Evolutionary conservation across 2,888 invertebrate genomes (phyloP), one percentile per base, ranked within the genome.

Genomic region (Andricus quercusramuli): DNA sequence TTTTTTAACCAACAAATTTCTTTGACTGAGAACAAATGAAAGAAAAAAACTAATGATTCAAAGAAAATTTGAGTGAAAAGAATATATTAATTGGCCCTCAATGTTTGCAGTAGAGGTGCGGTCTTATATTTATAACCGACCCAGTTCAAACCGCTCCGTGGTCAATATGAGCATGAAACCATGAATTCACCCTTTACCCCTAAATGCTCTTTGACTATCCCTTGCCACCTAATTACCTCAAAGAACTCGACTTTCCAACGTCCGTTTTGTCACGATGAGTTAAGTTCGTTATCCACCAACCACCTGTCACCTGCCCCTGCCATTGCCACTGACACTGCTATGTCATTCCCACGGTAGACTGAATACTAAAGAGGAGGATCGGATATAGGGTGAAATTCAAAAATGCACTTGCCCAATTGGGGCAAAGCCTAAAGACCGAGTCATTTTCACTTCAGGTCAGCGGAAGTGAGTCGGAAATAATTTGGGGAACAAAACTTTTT

Each of bases 321-420:
- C 2, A 29, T 2, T 37, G 32, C 32, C 32, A 32, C 29, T 70
- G 70, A 32, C 29, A 74, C 13, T 29, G 29, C 20, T 56, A 56
- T 56, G 51, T 9, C 70, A 56, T 74, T 74, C 70, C 70, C 70
- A 74, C 70, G 70, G 70, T 74, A 74, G 70, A 74, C 25, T 74
- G 70, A 29, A 11, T 47, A 15, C 32, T 56, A 74, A 74, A 74
- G 70, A 25, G 9, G 51, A n/a, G 59, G 22, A 13, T 11, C 22
- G n/a, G n/a, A 56, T 17, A 56, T 51, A 32, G 70, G 70, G 51
- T 74, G 70, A 74, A 74, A 51, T 74, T 74, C 70, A 51, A 74
- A 74, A 74, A 74, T 29, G 29, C 51, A 32, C 70, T 74, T 74
- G 70, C 29, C 70, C 70, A 51, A 74, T 74, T 74, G 8, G 51